Percentiles rank a stretch among this genome's conserved stretches.
These are phyloP conservation scores for Andrena marginata DNA, from an alignment of 2,888 invertebrate genomes.

Conservation along the genomic window DNA sequence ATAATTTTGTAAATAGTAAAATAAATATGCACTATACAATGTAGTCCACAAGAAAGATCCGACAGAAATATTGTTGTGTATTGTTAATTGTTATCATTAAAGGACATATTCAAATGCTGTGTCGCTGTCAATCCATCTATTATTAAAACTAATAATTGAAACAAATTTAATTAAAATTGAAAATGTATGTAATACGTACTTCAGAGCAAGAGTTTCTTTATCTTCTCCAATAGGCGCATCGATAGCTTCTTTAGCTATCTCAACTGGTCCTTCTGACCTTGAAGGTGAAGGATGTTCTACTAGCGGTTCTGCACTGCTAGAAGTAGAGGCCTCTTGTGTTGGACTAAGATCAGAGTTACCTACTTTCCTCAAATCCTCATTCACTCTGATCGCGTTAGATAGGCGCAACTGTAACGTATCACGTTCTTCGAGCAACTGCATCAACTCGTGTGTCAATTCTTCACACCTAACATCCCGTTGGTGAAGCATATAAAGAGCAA, in stretches of 20 bases:
- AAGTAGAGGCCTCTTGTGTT: constrained; percentile 58
- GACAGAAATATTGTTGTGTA: too few species aligned
- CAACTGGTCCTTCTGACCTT: constrained; percentile 79
- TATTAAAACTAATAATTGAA: neutral
- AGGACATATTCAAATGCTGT: neutral
- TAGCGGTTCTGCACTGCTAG: constrained; percentile 59
- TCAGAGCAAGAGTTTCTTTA: constrained; percentile 80
- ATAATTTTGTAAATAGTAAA: too few species aligned
- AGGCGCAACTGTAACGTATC: constrained; percentile 93
- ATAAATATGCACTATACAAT: too few species aligned
- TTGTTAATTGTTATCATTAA: too few species aligned
- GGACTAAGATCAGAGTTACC: constrained; percentile 52
- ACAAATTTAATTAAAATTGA: neutral
- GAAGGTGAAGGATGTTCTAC: constrained; percentile 79
- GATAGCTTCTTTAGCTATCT: constrained; percentile 82
- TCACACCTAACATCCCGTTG: constrained; percentile 95
- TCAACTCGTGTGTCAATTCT: constrained; percentile 93
- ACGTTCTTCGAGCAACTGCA: constrained; percentile 92
- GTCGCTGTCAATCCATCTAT: neutral
- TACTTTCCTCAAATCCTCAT: constrained; percentile 87
- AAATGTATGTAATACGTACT: constrained; percentile 75
- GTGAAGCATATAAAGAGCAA: constrained; percentile 94
- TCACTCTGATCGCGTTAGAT: constrained; percentile 92
- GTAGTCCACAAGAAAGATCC: too few species aligned
- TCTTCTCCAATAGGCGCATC: constrained; percentile 76